Conservation (phyloP, 2,113 vertebrate species). For the Gasterosteus nipponicus region DNA sequence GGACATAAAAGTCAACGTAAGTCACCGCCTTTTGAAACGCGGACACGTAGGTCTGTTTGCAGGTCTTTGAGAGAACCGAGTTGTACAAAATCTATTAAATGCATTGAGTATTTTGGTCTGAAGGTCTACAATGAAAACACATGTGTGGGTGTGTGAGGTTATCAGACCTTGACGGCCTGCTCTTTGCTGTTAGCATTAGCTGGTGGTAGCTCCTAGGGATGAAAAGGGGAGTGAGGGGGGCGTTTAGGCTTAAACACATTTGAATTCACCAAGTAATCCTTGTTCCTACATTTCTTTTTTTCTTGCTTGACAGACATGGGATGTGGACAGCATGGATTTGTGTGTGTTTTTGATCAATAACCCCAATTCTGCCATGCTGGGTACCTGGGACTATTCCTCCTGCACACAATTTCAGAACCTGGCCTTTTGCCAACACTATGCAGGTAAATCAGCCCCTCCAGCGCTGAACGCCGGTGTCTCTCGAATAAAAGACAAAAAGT, state of each 20-base stretch:
- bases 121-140: not conserved
- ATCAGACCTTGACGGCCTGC: not conserved
- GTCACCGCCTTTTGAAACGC: conserved; percentile 48
- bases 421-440: conserved; percentile 86
- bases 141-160: not conserved
- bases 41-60: fast-evolving
- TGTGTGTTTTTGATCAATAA: conserved; percentile 88
- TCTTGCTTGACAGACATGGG: conserved; percentile 77
- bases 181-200: not conserved
- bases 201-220: not conserved
- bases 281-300: conserved; percentile 6
- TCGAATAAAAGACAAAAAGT: not conserved
- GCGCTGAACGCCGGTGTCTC: not conserved
- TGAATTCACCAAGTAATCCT: not conserved
- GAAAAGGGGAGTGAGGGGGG: not conserved
- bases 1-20: conserved; percentile 81
- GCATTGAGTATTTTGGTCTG: not conserved
- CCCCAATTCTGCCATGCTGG: conserved; percentile 83
- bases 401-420: conserved; percentile 83
- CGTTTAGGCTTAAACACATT: not conserved
- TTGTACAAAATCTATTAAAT: not conserved
- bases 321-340: conserved; percentile 80
- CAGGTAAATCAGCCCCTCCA: conserved; percentile 79
- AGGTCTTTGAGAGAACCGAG: not conserved
- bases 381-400: conserved; percentile 91